Evolutionary conservation across 2,888 invertebrate species (phyloP), one percentile per base, ranked within the genome.

Genomic region (Coronaproctus castanopsis): DNA sequence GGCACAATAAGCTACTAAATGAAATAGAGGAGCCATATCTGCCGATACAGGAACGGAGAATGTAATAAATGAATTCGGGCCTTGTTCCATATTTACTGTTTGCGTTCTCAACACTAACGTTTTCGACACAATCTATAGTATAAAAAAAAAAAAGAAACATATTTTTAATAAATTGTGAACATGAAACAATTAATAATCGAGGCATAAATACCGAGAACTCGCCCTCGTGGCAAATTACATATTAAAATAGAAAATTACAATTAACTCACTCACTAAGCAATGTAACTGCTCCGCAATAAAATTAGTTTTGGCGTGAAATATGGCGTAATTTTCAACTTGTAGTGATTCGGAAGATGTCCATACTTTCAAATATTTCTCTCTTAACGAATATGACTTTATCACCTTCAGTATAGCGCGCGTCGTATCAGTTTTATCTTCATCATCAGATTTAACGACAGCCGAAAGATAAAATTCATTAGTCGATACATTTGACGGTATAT

Each of bases 1-100:
- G 2, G 76, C 67, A 65, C 72, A 71, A 65, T 74, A 77, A 2
- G 76, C 76, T 3, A 78, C 67, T 1, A 78, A 68, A 54, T 73
- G 72, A 64, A 77, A 76, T 8, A 71, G 74, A 0, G 78, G 78
- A 1, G 76, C 74, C 78, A 78, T 78, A 64, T 77, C 76, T 24
- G 75, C 67, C 5, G 76, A 74, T 22, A 78, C 68, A 0, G 77
- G 72, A 1, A 78, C 68, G 0, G 76, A 72, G 64, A 79, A 74
- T 0, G 77, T 77, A 53, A 68, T 69, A 2, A 70, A 67, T 21
- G 69, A 67, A 24, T 65, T 64, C 49, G 63, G 60, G 52, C 65
- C 64, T 3, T 53, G 52, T 19, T 62, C 62, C 10, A 69, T 59
- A 8, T 56, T 60, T 55, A 69, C 67, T 55, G 68, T 67, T 20